These are phyloP conservation scores for Microcaecilia unicolor DNA, from an alignment of 2,797 vertebrate species.

Conservation along the genomic window DNA sequence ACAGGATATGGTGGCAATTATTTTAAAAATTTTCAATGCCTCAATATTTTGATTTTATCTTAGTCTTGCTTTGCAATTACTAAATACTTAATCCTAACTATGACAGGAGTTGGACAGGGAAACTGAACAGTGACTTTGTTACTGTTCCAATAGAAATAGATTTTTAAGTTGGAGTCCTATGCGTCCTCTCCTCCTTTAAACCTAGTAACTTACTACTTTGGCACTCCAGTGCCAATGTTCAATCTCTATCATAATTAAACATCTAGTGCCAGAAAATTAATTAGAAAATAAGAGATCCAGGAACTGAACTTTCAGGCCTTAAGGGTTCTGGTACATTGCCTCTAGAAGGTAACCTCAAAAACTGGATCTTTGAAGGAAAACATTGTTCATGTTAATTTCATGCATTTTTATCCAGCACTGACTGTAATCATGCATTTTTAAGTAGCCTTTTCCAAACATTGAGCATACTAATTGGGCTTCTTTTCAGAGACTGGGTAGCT, in stretches of 20 bases:
- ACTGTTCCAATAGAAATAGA: no score
- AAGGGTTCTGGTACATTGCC: not conserved
- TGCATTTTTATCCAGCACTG: not conserved
- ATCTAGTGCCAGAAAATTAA: not conserved
- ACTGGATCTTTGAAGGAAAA: not conserved
- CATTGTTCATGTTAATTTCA: not conserved
- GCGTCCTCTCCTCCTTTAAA: no score
- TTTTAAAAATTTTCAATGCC: no score
- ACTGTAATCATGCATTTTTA: not conserved
- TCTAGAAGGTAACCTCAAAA: not conserved
- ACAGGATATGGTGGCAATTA: no score
- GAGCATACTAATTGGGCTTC: not conserved
- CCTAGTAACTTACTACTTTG: fast-evolving
- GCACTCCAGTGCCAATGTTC: not conserved
- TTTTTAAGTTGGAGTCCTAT: no score
- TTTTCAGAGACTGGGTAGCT: not conserved
- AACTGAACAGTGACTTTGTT: no score
- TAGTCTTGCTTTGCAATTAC: no score
- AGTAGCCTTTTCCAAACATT: not conserved
- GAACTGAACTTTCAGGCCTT: not conserved
- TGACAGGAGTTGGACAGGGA: no score
- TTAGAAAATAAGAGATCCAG: not conserved
- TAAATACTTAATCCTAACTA: no score
- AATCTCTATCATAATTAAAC: not conserved
- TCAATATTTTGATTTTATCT: no score